Evolutionary conservation across 2,888 invertebrate genomes (phyloP).

Genomic region (Trissolcus japonicus): DNA sequence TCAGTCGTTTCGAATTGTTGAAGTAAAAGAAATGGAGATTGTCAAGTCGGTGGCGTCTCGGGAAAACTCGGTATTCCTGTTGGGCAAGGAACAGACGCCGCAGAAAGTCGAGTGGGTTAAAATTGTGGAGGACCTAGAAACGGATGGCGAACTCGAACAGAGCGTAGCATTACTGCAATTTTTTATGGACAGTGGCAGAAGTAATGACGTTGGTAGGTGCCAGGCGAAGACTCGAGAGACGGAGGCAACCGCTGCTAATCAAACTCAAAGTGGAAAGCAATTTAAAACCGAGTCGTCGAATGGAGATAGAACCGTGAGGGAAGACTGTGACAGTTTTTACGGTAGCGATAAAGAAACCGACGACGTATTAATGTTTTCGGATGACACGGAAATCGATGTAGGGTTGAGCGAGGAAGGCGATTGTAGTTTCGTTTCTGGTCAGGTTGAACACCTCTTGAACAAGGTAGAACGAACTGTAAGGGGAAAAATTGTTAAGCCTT

Average conservation of each 20-base stretch:
- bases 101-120: conserved; percentile 77
- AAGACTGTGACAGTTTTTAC: conserved; percentile 80
- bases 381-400: conserved; percentile 78
- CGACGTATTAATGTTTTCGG: conserved; percentile 80
- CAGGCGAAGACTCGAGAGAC: too few relatives aligned
- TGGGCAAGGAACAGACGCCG: conserved; percentile 70
- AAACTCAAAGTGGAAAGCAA: conserved; percentile 5
- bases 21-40: conserved; percentile 83
- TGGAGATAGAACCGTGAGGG: conserved; percentile 65
- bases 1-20: conserved; percentile 80
- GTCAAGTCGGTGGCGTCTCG: conserved; percentile 81
- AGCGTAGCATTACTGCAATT: not conserved
- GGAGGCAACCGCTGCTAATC: too few relatives aligned
- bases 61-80: conserved; percentile 71
- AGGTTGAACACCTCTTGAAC: conserved; percentile 71
- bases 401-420: conserved; percentile 70
- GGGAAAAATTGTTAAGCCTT: not conserved
- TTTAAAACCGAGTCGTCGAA: conserved; percentile 52
- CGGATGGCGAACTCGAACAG: conserved; percentile 69
- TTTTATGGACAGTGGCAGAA: conserved; percentile 1
- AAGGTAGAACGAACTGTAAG: conserved; percentile 62
- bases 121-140: conserved; percentile 76
- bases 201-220: conserved; percentile 70
- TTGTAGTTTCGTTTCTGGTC: conserved; percentile 63
- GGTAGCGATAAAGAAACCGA: conserved; percentile 81